A percentile compares a stretch with the other conserved stretches of the same genome.
phyloP scores from a whole-genome alignment of 1,140 invertebrate species.

The Chelonus insularis region DNA sequence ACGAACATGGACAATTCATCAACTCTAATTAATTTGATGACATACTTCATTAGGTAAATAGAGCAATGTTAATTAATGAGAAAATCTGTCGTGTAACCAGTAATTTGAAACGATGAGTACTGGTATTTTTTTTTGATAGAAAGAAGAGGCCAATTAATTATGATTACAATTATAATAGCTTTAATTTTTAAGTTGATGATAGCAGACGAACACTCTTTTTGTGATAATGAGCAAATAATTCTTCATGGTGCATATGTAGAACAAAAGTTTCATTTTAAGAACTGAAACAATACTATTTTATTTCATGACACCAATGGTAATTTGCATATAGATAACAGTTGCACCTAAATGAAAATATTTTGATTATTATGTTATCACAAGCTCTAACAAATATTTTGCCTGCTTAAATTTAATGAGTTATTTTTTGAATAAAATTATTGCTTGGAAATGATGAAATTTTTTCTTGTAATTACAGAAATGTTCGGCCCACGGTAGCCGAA shows the following conservation, averaged over 20 bases:
- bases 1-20: not conserved
- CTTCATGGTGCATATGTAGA: too few relatives aligned
- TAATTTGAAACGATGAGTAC: conserved; percentile 7
- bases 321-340: not conserved
- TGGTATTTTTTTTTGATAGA: conserved; percentile 5
- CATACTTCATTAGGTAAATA: conserved; percentile 32
- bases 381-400: not conserved
- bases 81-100: not conserved
- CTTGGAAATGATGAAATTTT: not conserved
- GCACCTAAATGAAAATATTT: not conserved
- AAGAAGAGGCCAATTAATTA: too few relatives aligned
- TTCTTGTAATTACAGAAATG: conserved; percentile 51
- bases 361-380: not conserved
- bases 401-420: not conserved
- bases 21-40: conserved; percentile 27
- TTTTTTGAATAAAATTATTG: not conserved
- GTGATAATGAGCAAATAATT: too few relatives aligned
- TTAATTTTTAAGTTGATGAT: too few relatives aligned
- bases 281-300: not conserved
- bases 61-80: not conserved
- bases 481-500: conserved; percentile 47
- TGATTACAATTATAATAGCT: not conserved
- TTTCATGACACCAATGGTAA: not conserved
- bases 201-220: too few relatives aligned
- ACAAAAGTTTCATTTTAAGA: too few relatives aligned